A percentile compares a stretch with the other conserved stretches of the same genome.
Evolutionary conservation across 1,140 invertebrate genomes (phyloP).

Genomic region (Panagrolaimus sp.): DNA sequence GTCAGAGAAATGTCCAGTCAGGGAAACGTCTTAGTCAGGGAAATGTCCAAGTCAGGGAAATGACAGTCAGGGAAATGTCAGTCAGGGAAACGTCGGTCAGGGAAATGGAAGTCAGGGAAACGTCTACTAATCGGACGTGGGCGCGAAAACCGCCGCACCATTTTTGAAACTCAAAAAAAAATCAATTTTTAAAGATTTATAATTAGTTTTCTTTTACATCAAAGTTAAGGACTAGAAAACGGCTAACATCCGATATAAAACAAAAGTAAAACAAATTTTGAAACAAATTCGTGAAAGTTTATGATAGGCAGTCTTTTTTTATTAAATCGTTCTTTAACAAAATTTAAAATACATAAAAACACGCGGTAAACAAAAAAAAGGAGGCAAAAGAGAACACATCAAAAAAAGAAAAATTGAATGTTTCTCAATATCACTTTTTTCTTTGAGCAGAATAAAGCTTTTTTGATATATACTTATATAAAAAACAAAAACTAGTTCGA

Average conservation of each 20-base stretch:
- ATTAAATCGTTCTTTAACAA: not conserved
- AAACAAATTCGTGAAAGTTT: too few species aligned
- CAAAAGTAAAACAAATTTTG: too few species aligned
- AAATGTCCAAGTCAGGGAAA: too few species aligned
- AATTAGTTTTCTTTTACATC: not conserved
- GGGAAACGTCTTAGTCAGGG: too few species aligned
- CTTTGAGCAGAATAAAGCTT: not conserved
- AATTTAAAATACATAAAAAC: not conserved
- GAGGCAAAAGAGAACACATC: not conserved
- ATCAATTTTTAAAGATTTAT: too few species aligned
- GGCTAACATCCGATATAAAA: not conserved
- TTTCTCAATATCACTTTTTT: not conserved
- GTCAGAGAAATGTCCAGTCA: too few species aligned
- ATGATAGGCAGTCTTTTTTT: too few species aligned
- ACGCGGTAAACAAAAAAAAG: constrained; percentile 12
- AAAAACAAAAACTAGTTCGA: not conserved
- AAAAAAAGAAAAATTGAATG: not conserved
- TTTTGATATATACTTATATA: too few species aligned
- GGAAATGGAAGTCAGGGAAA: too few species aligned
- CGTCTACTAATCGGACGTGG: not conserved
- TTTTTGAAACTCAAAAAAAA: not conserved
- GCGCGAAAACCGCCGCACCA: not conserved
- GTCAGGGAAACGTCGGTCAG: too few species aligned
- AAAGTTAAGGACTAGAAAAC: not conserved
- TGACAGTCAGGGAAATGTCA: too few species aligned